These are phyloP conservation scores for Harlomillsia oculata DNA, from an alignment of 1,140 invertebrate species.

Conservation along the genomic window DNA sequence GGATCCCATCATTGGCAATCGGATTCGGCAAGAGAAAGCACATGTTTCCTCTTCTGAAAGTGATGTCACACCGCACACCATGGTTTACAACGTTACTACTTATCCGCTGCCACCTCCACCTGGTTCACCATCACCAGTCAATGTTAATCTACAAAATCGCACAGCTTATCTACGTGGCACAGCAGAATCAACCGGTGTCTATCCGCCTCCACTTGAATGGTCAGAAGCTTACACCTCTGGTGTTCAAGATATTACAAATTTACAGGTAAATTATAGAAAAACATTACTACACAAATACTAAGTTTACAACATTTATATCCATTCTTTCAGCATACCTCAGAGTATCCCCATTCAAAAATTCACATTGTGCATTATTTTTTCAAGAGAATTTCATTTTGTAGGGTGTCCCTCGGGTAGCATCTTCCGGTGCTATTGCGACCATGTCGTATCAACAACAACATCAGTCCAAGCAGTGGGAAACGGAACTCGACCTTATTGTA, in stretches of 20 bases:
- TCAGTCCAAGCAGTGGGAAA: constrained; percentile 26
- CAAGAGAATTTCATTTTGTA: constrained; percentile 11
- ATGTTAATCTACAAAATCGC: background rate
- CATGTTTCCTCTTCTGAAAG: constrained; percentile 23
- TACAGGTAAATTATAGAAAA: background rate
- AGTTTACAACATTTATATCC: too few species aligned
- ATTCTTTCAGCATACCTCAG: too few species aligned
- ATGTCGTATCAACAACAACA: background rate
- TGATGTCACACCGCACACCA: constrained; percentile 29
- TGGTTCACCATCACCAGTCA: background rate
- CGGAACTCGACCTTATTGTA: constrained; percentile 27
- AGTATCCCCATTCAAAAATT: too few species aligned
- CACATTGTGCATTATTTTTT: too few species aligned
- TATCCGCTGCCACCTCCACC: constrained; percentile 10
- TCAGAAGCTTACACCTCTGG: constrained; percentile 3
- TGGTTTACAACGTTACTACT: constrained; percentile 29
- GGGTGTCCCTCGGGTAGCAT: constrained; percentile 19
- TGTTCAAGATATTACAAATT: background rate
- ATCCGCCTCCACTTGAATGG: constrained; percentile 19
- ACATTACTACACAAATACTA: background rate
- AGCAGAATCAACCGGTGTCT: background rate
- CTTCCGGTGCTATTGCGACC: background rate
- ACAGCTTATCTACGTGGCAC: background rate
- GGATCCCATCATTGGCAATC: background rate
- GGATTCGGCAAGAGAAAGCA: constrained; percentile 10